Conservation (phyloP, 2,113 vertebrate genomes). For the Chroicocephalus ridibundus region DNA sequence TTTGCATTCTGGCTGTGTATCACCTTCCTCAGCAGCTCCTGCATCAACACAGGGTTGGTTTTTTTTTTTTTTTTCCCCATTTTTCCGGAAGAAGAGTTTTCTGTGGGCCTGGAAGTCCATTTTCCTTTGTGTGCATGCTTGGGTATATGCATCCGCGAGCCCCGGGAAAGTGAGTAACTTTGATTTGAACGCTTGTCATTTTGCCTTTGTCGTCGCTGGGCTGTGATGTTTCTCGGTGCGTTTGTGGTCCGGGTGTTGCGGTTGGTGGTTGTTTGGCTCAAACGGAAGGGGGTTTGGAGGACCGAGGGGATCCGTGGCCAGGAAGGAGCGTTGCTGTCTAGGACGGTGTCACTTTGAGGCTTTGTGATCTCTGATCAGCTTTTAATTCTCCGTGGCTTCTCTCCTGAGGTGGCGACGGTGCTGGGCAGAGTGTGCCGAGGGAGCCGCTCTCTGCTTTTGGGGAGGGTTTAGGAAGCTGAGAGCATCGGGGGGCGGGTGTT, state of each 20-base stretch:
- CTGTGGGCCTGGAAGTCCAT: not conserved
- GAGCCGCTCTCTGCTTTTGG: not conserved
- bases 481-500: rapidly evolving
- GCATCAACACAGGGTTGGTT: not conserved
- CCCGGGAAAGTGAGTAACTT: slow-evolving; percentile 24
- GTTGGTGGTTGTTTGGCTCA: not conserved
- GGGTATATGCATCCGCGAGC: not conserved
- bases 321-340: not conserved
- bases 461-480: not conserved
- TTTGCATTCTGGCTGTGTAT: slow-evolving; percentile 27
- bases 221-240: not conserved
- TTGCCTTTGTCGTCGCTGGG: not conserved
- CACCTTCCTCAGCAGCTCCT: slow-evolving; percentile 20
- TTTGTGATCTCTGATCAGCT: not conserved
- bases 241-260: not conserved
- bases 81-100: not conserved
- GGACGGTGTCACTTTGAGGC: slow-evolving; percentile 13
- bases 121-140: not conserved
- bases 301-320: not conserved
- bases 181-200: not conserved
- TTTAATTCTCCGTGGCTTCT: not conserved
- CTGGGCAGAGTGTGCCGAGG: not conserved
- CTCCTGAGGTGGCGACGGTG: not conserved
- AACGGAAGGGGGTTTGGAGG: not conserved
- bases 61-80: too few relatives aligned